Base-by-base conservation (phyloP, 2,888 invertebrate genomes). In the Lottia scabra region DNA sequence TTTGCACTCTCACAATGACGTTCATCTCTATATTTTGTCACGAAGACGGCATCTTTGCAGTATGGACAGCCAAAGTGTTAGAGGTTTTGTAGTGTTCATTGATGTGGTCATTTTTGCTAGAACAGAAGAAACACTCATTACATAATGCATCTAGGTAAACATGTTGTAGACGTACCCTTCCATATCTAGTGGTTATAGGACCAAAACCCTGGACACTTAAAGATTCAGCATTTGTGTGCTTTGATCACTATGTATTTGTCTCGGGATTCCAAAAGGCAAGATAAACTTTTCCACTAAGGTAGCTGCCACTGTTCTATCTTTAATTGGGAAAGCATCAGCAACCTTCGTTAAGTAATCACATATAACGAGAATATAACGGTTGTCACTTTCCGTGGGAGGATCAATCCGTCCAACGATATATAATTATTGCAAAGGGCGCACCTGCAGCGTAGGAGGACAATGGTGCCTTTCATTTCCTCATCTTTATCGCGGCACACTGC, bases 271-370 rank as follows among this genome's bases (percentile, higher is more conserved):
- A 56, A 56, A 56, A 19, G 19, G 23, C 56, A 56, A 23, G 0
- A 71, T 67, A 6, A 74, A 65, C 26, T 77, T 68, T 15, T 74
- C 65, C 8, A 77, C 70, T n/a, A 78, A 62, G 2, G 68, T 30
- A 46, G 63, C 75, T 23, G 76, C 77, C 4, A 75, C 74, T 19
- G 74, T 79, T 38, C n/a, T 74, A 56, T 79, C 72, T 48, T 63
- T 27, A 30, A 79, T 70, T 16, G 76, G 63, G 62, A 70, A 69
- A 30, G 72, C 63, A 63, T 79, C 74, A 12, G 74, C 73, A 71
- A 73, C 74, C 70, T 78, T 76, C n/a, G 76, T 70, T 63, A 75
- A 79, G 65, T 78, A 78, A 63, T 77, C 76, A 27, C 46, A 56
- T 2, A 38, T 15, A 79, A 78, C 74, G 44, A 71, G 46, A 30